Evolutionary conservation across 30 jellyfish, hydroid and myxozoan genomes (phyloP), one percentile per base, ranked within the genome.

Genomic region (Aurelia coerulea): DNA sequence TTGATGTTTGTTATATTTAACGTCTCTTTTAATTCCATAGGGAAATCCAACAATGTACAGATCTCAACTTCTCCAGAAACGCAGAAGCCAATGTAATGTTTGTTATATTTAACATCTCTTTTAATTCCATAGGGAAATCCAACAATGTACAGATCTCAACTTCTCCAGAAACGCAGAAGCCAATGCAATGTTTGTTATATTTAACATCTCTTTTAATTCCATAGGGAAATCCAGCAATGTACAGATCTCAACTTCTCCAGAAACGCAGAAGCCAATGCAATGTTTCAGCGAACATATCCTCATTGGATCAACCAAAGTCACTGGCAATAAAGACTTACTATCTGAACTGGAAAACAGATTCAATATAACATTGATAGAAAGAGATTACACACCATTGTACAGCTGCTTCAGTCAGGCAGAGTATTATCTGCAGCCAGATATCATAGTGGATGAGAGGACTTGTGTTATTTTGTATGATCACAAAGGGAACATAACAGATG

Each of bases 381-480:
- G 92, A 37, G 93, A 80, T 59, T 91, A 91, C 71, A 15, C 85
- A 1, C 78, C 62, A 0, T 14, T 73, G 46, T 65, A 73, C 78
- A 46, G 73, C 53, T 15, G 54, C 18, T 54, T n/a, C 35, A 69
- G 69, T 37, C 17, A 15, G 17, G 49, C 56, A 60, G 79, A 62
- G 63, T 84, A 4, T 64, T 79, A 39, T 34, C 23, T 18, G 34
- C 97, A 91, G 63, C 97, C 97, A 52, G 97, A 91, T 69, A 71
- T 91, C 37, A 62, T 85, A 11, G 83, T 91, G 15, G 96, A 85
- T 64, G 96, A 85, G 53, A 79, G 93, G 10, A 91, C 97, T 19
- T 87, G 93, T 8, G 72, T 91, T 15, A 17, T 86, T 5, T 54
- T 91, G 63, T 35, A 65, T 63, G 37, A 50, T 59, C 81, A 80